A percentile compares a stretch with the other conserved stretches of the same genome.
phyloP scores from a whole-genome alignment of 2,888 invertebrate species.

The Macropis europaea region DNA sequence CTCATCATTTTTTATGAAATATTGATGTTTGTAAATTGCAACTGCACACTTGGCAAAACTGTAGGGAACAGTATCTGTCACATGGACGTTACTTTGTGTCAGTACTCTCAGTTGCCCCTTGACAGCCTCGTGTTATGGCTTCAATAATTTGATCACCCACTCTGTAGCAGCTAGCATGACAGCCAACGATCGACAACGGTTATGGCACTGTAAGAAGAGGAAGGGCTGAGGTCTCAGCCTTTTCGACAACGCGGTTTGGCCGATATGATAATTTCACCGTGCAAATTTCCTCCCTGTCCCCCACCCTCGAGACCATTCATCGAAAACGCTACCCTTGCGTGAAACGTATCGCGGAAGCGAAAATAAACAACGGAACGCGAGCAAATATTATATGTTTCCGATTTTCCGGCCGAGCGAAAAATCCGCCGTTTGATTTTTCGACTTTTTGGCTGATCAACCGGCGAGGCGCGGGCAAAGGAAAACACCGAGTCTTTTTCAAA shows the following conservation, averaged over 20 bases:
- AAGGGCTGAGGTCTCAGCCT: too few species aligned
- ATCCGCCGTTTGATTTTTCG: conserved; percentile 4
- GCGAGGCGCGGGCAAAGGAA: not conserved
- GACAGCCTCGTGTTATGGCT: too few species aligned
- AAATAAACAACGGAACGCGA: conserved; percentile 37
- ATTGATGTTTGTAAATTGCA: too few species aligned
- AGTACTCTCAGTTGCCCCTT: too few species aligned
- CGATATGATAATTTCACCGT: not conserved
- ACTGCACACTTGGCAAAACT: too few species aligned
- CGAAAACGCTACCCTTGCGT: not conserved
- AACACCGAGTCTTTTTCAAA: not conserved
- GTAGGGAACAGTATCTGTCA: too few species aligned
- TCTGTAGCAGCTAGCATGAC: too few species aligned
- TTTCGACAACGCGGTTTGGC: not conserved
- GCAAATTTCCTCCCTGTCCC: not conserved
- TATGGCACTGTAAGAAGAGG: too few species aligned
- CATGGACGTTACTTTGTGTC: too few species aligned
- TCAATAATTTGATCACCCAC: too few species aligned
- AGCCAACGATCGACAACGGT: too few species aligned
- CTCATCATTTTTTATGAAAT: too few species aligned
- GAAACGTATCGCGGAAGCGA: not conserved
- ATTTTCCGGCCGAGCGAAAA: conserved; percentile 36
- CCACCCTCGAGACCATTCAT: not conserved
- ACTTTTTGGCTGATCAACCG: conserved; percentile 33
- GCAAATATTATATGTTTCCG: conserved; percentile 40